These are phyloP conservation scores for Nemurella pictetii DNA, from an alignment of 2,888 invertebrate genomes.

Conservation along the genomic window DNA sequence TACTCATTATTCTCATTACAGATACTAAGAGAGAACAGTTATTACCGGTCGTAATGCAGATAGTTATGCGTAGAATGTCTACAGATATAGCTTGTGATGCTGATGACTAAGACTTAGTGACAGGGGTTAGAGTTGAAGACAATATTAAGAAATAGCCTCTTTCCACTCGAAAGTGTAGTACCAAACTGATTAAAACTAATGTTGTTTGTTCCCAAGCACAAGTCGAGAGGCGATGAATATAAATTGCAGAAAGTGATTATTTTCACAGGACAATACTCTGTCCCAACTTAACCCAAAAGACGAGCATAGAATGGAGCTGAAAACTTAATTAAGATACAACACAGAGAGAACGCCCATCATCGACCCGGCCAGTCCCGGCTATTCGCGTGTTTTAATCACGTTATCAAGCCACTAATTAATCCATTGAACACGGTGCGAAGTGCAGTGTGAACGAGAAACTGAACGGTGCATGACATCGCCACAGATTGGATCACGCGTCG, in stretches of 20 bases:
- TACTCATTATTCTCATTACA: background rate
- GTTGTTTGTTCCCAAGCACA: background rate
- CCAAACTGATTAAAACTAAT: background rate
- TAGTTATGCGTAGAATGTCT: background rate
- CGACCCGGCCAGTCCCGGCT: too few species aligned
- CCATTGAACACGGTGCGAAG: background rate
- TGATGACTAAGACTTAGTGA: background rate
- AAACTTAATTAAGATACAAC: background rate
- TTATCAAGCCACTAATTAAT: background rate
- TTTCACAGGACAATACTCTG: background rate
- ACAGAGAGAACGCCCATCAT: background rate
- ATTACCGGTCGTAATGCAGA: background rate
- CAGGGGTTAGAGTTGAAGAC: background rate
- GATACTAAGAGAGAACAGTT: background rate
- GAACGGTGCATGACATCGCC: too few species aligned
- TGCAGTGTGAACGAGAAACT: too few species aligned
- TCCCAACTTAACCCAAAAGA: background rate
- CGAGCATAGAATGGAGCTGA: background rate
- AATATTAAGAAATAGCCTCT: background rate
- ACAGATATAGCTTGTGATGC: background rate
- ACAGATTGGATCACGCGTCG: background rate
- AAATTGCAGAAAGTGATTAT: background rate
- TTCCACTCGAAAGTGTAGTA: background rate
- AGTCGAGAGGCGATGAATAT: background rate
- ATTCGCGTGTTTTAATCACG: background rate